Base-by-base conservation (phyloP, 2,888 invertebrate genomes). In the Erpobdella octoculata region DNA sequence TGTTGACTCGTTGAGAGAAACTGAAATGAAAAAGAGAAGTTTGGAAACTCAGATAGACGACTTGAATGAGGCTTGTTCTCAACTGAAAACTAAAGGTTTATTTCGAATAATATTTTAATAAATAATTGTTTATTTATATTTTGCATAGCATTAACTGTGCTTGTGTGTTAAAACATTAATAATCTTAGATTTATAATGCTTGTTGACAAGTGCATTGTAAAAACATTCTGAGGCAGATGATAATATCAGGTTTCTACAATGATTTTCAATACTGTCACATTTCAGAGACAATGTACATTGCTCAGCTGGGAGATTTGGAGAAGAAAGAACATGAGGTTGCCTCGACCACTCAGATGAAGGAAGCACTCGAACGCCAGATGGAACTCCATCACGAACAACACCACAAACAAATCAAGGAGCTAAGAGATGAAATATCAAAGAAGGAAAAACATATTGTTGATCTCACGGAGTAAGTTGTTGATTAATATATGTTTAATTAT, bases 11-110 rank as follows among this genome's bases (percentile, higher is more conserved):
- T 92, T 96, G 89, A 89, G 92, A 72, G 94, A 95, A 81, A 90
- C 92, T 0, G 96, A 97, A 81, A 89, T 90, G 80, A 93, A 93
- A 85, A 95, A 95, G 85, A 87, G 95, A 46, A 88, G 90, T 74
- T 86, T 97, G 72, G 96, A 97, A 83, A 95, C 96, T 82, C 90
- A 91, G 76, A 90, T 96, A 12, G 97, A 97, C 81, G 88, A 90
- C 0, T 85, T 96, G 78, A 89, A 92, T 73, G 96, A 96, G 81
- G 94, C 95, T 83, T 92, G 93, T 82, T 93, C 95, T 38, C 91
- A 93, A 79, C 85, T 96, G 72, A 93, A 90, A 80, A 87, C 88
- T 61, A 87, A 87, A 76, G 81, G 75, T 76, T 28, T 31, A 6
- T 62, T 35, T 33, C 33, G n/a, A 33, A 6, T 33, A 31, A 8